Conservation (phyloP, 2,888 invertebrate genomes). For the Anarsia innoxiella region DNA sequence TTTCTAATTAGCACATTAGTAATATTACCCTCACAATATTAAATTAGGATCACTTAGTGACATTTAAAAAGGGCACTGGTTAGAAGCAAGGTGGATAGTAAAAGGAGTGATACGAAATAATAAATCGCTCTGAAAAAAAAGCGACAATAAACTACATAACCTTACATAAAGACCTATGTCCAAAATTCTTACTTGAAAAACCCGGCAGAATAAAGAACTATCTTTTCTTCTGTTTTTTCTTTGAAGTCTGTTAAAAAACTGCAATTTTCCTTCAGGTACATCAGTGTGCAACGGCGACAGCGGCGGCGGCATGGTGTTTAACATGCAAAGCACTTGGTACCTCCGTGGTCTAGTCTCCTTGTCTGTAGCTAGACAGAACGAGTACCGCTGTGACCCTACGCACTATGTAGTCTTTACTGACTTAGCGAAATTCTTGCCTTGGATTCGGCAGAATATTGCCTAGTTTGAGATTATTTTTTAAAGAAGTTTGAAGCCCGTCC, state of each 20-base stretch:
- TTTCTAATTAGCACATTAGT: too few relatives aligned
- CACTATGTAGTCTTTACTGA: constrained; percentile 79
- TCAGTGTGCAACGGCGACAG: constrained; percentile 76
- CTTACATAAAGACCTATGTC: neutral
- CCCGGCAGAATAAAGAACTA: neutral
- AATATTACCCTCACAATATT: too few relatives aligned
- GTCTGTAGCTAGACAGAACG: constrained; percentile 74
- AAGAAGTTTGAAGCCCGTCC: too few relatives aligned
- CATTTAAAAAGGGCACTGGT: too few relatives aligned
- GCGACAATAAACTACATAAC: too few relatives aligned
- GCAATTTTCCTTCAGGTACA: constrained; percentile 61
- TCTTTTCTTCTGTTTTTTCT: neutral
- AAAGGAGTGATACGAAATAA: too few relatives aligned
- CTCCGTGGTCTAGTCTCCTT: constrained; percentile 73
- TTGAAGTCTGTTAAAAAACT: too few relatives aligned
- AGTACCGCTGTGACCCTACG: constrained; percentile 73
- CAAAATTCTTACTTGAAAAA: neutral
- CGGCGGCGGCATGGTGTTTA: constrained; percentile 70
- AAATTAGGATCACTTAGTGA: too few relatives aligned
- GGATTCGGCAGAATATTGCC: constrained; percentile 53
- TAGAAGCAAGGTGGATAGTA: too few relatives aligned
- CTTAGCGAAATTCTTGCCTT: constrained; percentile 72
- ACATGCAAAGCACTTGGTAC: constrained; percentile 50
- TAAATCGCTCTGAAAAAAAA: too few relatives aligned
- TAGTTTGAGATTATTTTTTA: constrained; percentile 2